phyloP scores from a whole-genome alignment of 2,113 vertebrate species.

The Rhea pennata region DNA sequence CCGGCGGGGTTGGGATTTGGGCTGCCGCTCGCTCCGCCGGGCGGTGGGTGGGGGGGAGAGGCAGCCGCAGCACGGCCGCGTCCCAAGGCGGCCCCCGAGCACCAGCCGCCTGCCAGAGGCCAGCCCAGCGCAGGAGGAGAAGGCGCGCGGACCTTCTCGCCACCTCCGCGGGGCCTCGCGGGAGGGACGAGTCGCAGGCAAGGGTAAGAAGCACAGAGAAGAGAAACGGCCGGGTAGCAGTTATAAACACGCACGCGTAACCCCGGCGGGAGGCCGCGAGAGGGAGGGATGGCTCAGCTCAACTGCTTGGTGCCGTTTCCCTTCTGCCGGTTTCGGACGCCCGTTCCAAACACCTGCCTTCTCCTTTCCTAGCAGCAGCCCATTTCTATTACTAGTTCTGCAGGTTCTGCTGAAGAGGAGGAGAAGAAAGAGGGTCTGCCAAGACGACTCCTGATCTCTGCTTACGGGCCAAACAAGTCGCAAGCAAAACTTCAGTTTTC shows the following conservation, averaged over 20 bases:
- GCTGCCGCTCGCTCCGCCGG: not conserved
- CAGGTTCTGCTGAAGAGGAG: not conserved
- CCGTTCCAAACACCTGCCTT: not conserved
- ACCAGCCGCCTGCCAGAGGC: not conserved
- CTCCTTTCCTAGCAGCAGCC: not conserved
- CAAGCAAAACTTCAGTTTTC: not conserved
- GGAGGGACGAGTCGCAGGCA: not conserved
- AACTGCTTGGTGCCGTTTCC: not conserved
- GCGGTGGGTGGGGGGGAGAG: not conserved
- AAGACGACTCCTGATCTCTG: not conserved
- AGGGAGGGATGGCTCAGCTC: not conserved
- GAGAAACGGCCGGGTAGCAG: not conserved
- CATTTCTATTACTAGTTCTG: not conserved
- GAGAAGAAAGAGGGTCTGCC: not conserved
- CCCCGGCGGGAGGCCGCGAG: not conserved
- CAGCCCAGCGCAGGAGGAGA: fast-evolving
- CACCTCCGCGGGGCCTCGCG: not conserved
- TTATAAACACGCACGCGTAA: not conserved
- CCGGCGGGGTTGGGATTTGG: not conserved
- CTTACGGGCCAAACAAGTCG: not conserved
- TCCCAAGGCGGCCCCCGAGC: not conserved
- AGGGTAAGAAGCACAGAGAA: not conserved
- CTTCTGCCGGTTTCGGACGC: not conserved
- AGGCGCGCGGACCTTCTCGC: not conserved
- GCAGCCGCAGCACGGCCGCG: not conserved